Conservation (phyloP, 1,140 invertebrate genomes). For the Bombus sylvicola region DNA sequence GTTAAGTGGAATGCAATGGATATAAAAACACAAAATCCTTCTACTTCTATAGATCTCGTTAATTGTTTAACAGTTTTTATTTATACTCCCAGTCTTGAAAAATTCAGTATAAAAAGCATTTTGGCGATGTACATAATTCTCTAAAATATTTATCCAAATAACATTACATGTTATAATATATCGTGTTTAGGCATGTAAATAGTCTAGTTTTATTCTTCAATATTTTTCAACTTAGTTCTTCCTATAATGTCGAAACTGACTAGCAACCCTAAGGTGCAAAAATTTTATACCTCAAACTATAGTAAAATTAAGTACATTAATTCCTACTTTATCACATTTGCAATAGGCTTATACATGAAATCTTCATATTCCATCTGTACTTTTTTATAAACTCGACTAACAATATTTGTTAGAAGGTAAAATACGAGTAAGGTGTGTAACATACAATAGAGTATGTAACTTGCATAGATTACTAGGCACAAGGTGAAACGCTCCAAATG, state of each 20-base stretch:
- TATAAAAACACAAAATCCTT: conserved; percentile 45
- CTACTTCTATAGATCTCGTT: conserved; percentile 29
- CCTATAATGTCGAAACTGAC: conserved; percentile 50
- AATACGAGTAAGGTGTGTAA: conserved; percentile 56
- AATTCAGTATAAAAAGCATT: conserved; percentile 63
- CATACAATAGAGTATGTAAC: conserved; percentile 61
- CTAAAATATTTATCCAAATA: conserved; percentile 60
- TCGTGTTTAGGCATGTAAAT: conserved; percentile 40
- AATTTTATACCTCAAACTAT: conserved; percentile 53
- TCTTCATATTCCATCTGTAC: conserved; percentile 52
- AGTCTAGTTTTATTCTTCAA: conserved; percentile 27
- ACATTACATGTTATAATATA: conserved; percentile 41
- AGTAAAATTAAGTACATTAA: conserved; percentile 70
- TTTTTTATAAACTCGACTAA: conserved; percentile 49
- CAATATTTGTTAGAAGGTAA: conserved; percentile 50
- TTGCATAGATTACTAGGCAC: conserved; percentile 74
- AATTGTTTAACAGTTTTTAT: conserved; percentile 49
- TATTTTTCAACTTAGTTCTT: conserved; percentile 25
- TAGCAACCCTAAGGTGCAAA: conserved; percentile 57
- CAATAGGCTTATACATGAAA: conserved; percentile 62
- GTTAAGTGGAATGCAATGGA: conserved; percentile 57
- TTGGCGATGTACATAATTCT: conserved; percentile 39
- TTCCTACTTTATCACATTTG: conserved; percentile 68
- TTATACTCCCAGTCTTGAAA: conserved; percentile 58
- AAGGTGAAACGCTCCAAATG: conserved; percentile 71